A percentile compares a stretch with the other conserved stretches of the same genome.
These are phyloP conservation scores for Cetoscarus ocellatus DNA, from an alignment of 2,797 vertebrate genomes.

Conservation along the genomic window DNA sequence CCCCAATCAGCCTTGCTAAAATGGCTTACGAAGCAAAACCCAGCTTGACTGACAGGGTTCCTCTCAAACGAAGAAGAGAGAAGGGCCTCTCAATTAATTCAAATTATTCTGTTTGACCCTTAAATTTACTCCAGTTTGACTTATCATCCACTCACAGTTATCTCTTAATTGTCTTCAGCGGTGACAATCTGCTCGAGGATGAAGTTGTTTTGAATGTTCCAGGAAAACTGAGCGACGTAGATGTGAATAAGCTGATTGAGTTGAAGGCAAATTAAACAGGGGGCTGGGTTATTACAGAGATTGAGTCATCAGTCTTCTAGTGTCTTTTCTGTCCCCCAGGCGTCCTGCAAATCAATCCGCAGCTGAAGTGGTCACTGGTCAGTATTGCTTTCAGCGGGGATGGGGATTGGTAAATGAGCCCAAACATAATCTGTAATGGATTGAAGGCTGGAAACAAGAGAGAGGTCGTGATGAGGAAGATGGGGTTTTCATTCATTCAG, in stretches of 20 bases:
- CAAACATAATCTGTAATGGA: constrained; percentile 53
- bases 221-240: constrained; percentile 21
- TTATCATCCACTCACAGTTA: constrained; percentile 43
- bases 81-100: constrained; percentile 22
- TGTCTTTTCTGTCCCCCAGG: constrained; percentile 46
- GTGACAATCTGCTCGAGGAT: constrained; percentile 43
- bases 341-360: constrained; percentile 57
- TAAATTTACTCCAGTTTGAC: constrained; percentile 30
- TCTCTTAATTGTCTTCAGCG: constrained; percentile 32
- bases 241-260: constrained; percentile 48
- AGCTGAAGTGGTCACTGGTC: constrained; percentile 63
- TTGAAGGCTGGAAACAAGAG: constrained; percentile 59
- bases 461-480: constrained; percentile 56
- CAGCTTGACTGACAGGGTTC: constrained; percentile 13
- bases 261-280: constrained; percentile 53
- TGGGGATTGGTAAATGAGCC: constrained; percentile 42
- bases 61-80: constrained; percentile 24
- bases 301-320: constrained; percentile 65
- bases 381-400: constrained; percentile 50
- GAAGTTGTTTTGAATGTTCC: constrained; percentile 29
- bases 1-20: constrained; percentile 24
- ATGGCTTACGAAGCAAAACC: constrained; percentile 12
- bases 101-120: constrained; percentile 24
- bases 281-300: constrained; percentile 57
- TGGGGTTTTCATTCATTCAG: constrained; percentile 45